Evolutionary conservation across 2,113 vertebrate species (phyloP), one percentile per base, ranked within the genome.

Genomic region (Spea bombifrons): DNA sequence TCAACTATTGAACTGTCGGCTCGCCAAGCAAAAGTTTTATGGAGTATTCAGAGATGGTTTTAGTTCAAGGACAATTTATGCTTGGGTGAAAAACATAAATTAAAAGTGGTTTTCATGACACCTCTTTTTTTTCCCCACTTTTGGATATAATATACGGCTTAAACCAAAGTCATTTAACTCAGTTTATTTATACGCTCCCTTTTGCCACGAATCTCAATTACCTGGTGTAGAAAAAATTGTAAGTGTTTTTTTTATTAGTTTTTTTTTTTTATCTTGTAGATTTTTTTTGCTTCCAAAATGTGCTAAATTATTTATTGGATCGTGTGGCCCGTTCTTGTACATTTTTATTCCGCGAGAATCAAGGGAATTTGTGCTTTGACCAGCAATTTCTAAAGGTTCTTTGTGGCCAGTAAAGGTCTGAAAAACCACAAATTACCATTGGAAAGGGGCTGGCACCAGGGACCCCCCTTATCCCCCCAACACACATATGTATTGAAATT

Each of bases 391-490:
- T 95, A 92, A 95, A 89, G 81, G 89, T 90, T 92, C 94, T 95
- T 95, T 96, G 94, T 96, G 90, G 89, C 91, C 87, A 89, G 85
- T 88, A 87, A 94, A 94, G 86, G 88, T 91, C 88, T 89, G 91
- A 90, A 89, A 94, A 94, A 91, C 94, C 95, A 93, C 95, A 96
- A 94, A 96, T 96, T 94, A 94, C 94, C 90, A 90, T 90, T 87
- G 92, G 90, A 93, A 88, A 89, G 88, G 89, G 88, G 85, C 87
- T 90, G 92, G 89, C 89, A 89, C 85, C 84, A 84, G 79, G 5
- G 74, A 75, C 84, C 83, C 86, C 1, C 15, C 55, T 4, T 13
- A 5, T 13, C 8, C 55, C 12, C 55, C 12, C 55, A 8, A 59
- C 6, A 59, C 55, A 59, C 83, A 86, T 80, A 13, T 83, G 30